Evolutionary conservation across 2,888 invertebrate species (phyloP), one percentile per base, ranked within the genome.

Genomic region (Agapostemon virescens): DNA sequence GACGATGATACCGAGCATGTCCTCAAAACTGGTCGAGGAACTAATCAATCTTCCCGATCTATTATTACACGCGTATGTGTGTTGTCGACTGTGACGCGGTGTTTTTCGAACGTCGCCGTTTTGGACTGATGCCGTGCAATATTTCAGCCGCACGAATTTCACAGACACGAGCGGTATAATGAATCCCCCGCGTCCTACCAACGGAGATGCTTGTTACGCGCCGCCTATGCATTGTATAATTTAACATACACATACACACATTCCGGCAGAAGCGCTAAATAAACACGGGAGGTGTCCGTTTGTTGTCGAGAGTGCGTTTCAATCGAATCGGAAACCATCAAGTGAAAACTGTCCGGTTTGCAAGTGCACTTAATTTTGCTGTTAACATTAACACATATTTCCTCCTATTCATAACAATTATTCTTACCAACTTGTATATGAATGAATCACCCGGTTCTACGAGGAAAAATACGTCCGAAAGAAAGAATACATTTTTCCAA

Each of bases 91-190:
- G 30, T 36, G 61, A 49, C 74, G 70, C 26, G 68, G 36, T 73
- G 73, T 80, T 80, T 76, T 72, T 49, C 77, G 40, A 52, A 52
- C 68, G 69, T 58, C 38, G 61, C 66, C 58, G 67, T 64, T 73
- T 83, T 79, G 83, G 79, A 79, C 40, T 71, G 76, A 52, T 83
- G 83, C 83, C 83, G 45, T 58, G 79, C 69, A 55, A 72, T 71
- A 71, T 83, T 82, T 76, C 30, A 67, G 17, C 45, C 26, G 55
- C 33, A 36, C 26, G 38, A 49, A 52, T 76, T 82, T 83, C 74
- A 33, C 76, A 68, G 67, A 73, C 26, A 26, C 52, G 36, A 73
- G 36, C 30, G 66, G 36, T 30, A 0, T 49, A 72, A 75, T 81
- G 81, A 72, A 81, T 23, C 13, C 67, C 75, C 69, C 75, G 72